phyloP scores from a whole-genome alignment of 2,888 invertebrate species.

The Diaperis boleti region DNA sequence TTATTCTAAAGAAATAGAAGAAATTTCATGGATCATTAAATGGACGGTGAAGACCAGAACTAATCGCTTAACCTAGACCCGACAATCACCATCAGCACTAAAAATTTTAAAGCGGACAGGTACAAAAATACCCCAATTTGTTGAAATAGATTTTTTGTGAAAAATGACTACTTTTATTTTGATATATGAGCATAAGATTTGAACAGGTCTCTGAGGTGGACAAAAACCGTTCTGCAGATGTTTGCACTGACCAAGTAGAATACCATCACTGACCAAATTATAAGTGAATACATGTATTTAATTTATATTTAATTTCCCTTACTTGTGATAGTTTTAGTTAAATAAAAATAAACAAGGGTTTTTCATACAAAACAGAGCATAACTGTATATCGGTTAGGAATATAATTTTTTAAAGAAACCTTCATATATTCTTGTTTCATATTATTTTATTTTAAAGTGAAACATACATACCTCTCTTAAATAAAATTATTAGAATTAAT shows the following conservation, averaged over 20 bases:
- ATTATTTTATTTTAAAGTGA: no score
- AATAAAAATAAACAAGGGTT: no score
- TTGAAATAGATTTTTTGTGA: conserved; percentile 53
- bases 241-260: background rate
- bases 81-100: conserved; percentile 29
- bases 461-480: no score
- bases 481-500: no score
- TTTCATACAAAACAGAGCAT: no score
- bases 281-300: no score
- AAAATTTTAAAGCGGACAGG: conserved; percentile 29
- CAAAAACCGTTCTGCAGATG: conserved; percentile 2
- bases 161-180: conserved; percentile 61
- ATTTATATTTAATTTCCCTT: no score
- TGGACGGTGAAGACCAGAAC: conserved; percentile 43
- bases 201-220: conserved; percentile 3
- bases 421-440: no score
- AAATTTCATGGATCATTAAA: conserved; percentile 47
- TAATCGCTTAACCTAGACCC: conserved; percentile 43
- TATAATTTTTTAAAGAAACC: no score
- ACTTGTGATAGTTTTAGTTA: no score
- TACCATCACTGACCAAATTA: background rate
- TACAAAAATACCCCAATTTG: conserved; percentile 43
- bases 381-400: no score
- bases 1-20: conserved; percentile 22
- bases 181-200: conserved; percentile 51